phyloP scores from a whole-genome alignment of 2,797 vertebrate genomes.

The Moxostoma hubbsi region DNA sequence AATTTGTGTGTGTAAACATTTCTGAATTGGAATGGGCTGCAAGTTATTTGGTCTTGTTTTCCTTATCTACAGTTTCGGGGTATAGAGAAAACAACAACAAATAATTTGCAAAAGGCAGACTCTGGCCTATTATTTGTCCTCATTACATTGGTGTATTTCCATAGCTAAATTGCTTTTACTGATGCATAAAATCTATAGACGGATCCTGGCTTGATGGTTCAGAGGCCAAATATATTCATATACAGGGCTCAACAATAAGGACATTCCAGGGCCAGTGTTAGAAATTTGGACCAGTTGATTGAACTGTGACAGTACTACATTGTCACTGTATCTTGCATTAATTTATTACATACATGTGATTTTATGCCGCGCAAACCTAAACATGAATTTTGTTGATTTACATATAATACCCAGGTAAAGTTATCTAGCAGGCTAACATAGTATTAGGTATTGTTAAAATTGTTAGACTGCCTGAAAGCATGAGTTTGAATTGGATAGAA shows the following conservation, averaged over 20 bases:
- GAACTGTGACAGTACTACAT: no score
- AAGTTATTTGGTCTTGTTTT: constrained; percentile 12
- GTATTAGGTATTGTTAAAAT: no score
- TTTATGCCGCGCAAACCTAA: no score
- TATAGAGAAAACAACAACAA: neutral
- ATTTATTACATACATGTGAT: no score
- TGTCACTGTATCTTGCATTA: no score
- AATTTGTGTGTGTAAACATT: constrained; percentile 31
- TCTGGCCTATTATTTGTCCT: constrained; percentile 4
- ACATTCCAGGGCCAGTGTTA: no score
- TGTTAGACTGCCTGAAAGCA: no score
- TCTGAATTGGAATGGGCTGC: constrained; percentile 28
- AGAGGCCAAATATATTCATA: constrained; percentile 1
- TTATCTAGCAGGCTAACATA: no score
- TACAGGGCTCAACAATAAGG: neutral
- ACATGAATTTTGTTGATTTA: no score
- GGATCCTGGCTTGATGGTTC: neutral
- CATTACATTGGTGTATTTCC: constrained; percentile 37
- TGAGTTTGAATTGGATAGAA: no score
- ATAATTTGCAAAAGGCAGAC: constrained; percentile 17
- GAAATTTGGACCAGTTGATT: no score
- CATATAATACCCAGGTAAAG: no score
- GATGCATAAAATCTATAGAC: constrained; percentile 29
- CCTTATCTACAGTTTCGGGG: constrained; percentile 33
- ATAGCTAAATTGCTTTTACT: constrained; percentile 38